Base-by-base conservation (phyloP, 2,888 invertebrate genomes). In the Eledona agricola region DNA sequence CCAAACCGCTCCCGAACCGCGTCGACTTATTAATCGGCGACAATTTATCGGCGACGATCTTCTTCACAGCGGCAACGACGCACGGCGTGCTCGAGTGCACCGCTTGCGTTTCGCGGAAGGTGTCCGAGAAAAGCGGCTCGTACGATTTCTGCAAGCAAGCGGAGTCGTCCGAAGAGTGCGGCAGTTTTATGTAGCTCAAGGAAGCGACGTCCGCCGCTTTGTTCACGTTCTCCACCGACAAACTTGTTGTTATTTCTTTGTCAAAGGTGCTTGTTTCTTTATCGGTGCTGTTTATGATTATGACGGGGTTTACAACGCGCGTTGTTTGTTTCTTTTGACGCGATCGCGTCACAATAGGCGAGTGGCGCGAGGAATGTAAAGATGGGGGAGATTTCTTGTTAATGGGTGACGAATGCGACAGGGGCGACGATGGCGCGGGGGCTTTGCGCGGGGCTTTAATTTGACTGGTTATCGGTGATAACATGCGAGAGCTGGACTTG, bases 61-160 rank as follows among this genome's bases (percentile, higher is more conserved):
- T 15, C 12, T 29, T 40, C 15, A 4, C 3, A 12, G 47, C 47
- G 5, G 26, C 22, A n/a, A 40, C 12, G 1, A 28, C 20, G 29
- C 54, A 25, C 0, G 63, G 63, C 2, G 63, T 63, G 43, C 63
- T 63, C 11, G 58, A 61, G 9, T 58, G 55, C 2, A 58, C 34
- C 6, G 29, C 6, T 20, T 54, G 53, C 20, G 47, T 52, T 11
- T 57, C 56, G 3, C 38, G 43, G 35, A 59, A 57, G 13, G 52
- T 55, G n/a, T 28, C 53, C 2, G 58, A 49, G 28, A 60, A 58
- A 13, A 58, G 31, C 2, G 35, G 28, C 31, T 51, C 25, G 22
- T 29, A 37, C 3, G 37, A 17, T 6, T 11, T 15, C 1, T 47
- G 37, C 12, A 20, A 10, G 23, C n/a, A 12, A 3, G 25, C 16